Conservation (phyloP, 2,797 vertebrate genomes). For the Graptemys geographica region DNA sequence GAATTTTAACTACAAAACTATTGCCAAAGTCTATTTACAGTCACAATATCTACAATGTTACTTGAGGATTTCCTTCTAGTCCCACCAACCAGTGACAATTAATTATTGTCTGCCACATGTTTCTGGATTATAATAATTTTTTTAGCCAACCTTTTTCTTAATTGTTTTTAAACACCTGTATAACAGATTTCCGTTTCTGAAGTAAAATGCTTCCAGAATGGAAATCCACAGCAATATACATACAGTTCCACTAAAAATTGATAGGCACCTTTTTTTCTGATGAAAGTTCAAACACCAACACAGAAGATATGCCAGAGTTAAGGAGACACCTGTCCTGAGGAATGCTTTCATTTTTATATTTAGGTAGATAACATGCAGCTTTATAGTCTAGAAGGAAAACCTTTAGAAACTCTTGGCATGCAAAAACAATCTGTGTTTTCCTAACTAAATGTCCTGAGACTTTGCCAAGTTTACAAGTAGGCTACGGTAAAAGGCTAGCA, state of each 20-base stretch:
- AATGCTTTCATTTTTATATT: not conserved
- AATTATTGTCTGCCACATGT: not conserved
- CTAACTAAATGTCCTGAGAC: conserved; percentile 2
- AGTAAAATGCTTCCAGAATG: not conserved
- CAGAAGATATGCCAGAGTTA: not conserved
- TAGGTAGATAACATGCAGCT: not conserved
- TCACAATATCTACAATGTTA: not conserved
- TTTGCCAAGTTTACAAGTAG: conserved; percentile 35
- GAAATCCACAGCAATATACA: not conserved
- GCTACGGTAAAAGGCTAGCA: conserved; percentile 6
- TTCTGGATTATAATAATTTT: not conserved
- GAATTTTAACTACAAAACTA: not conserved
- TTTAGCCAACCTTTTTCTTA: not conserved
- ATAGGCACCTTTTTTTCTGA: not conserved
- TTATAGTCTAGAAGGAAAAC: conserved; percentile 25
- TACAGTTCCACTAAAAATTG: not conserved
- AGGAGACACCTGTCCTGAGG: not conserved
- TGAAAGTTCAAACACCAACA: not conserved
- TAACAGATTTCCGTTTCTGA: not conserved
- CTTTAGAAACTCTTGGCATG: conserved; percentile 22
- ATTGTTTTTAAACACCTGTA: not conserved
- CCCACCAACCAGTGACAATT: not conserved
- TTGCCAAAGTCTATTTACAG: not conserved
- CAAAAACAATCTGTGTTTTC: not conserved
- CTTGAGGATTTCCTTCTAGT: not conserved